A percentile compares a stretch with the other conserved stretches of the same genome.
Evolutionary conservation across 2,797 vertebrate species (phyloP).

Genomic region (Neostethus bicornis): DNA sequence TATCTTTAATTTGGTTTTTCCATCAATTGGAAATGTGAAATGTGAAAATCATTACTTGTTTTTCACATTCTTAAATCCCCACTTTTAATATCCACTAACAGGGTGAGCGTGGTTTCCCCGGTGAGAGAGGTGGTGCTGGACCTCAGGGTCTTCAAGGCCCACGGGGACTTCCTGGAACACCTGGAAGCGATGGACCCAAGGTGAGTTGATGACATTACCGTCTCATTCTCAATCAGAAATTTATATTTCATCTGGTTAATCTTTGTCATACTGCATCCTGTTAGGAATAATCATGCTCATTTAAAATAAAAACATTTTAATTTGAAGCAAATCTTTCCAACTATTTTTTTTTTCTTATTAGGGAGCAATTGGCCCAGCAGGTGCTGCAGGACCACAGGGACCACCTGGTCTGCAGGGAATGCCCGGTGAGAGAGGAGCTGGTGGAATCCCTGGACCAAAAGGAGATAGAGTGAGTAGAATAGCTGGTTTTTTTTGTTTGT

Average conservation of each 20-base stretch:
- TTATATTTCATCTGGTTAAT: not conserved
- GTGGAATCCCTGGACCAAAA: conserved; percentile 91
- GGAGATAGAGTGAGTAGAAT: conserved; percentile 93
- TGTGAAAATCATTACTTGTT: not conserved
- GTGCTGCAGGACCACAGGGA: conserved; percentile 86
- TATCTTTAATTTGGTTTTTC: no score
- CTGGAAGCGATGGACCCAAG: conserved; percentile 96
- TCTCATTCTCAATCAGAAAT: not conserved
- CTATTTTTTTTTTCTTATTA: conserved; percentile 43
- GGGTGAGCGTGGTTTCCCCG: conserved; percentile 97
- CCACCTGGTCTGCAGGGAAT: conserved; percentile 95
- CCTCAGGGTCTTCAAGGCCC: conserved; percentile 92
- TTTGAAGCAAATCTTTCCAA: conserved; percentile 1
- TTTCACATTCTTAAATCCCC: conserved; percentile 15
- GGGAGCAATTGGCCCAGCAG: conserved; percentile 90
- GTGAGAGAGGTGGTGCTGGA: conserved; percentile 92
- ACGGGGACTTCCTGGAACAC: conserved; percentile 93
- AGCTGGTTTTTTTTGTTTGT: not conserved
- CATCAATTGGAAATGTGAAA: no score
- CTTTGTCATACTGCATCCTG: not conserved
- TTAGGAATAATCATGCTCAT: not conserved
- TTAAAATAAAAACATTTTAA: not conserved
- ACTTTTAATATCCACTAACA: conserved; percentile 56
- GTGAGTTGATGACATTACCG: conserved; percentile 69
- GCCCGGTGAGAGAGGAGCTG: conserved; percentile 94